phyloP scores from a whole-genome alignment of 2,888 invertebrate genomes.

The Bombylius discolor region DNA sequence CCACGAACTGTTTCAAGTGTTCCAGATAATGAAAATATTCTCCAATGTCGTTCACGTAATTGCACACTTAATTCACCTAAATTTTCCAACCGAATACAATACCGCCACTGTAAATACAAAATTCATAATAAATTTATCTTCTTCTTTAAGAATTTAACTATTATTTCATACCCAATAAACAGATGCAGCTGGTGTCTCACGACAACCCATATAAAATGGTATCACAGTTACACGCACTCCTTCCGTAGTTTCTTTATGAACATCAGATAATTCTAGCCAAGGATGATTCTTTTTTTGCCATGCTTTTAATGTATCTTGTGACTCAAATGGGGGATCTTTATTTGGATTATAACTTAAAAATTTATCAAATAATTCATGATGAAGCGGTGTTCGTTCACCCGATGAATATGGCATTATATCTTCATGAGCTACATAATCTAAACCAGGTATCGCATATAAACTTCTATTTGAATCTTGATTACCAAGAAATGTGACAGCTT shows the following conservation, averaged over 20 bases:
- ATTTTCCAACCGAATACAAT: constrained; percentile 94
- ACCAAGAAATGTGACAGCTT: constrained; percentile 93
- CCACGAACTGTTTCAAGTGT: constrained; percentile 91
- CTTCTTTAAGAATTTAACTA: neutral
- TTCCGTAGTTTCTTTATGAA: constrained; percentile 95
- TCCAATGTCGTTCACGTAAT: constrained; percentile 93
- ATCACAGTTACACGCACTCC: constrained; percentile 92
- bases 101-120: constrained; percentile 66
- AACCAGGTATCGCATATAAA: constrained; percentile 88
- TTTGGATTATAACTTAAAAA: constrained; percentile 72
- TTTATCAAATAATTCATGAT: constrained; percentile 94
- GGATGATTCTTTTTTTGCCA: constrained; percentile 98
- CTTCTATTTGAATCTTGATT: constrained; percentile 92
- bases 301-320: constrained; percentile 79
- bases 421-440: constrained; percentile 97
- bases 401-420: constrained; percentile 92
- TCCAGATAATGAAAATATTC: constrained; percentile 88
- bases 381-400: constrained; percentile 74
- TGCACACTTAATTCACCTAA: constrained; percentile 80
- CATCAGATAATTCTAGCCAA: constrained; percentile 91
- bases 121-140: neutral
- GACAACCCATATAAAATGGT: constrained; percentile 95
- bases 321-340: constrained; percentile 70
- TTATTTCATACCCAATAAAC: constrained; percentile 60
- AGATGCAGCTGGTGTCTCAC: constrained; percentile 79